Conservation (phyloP, 2,797 vertebrate species). For the Poeciliopsis presidionis region DNA sequence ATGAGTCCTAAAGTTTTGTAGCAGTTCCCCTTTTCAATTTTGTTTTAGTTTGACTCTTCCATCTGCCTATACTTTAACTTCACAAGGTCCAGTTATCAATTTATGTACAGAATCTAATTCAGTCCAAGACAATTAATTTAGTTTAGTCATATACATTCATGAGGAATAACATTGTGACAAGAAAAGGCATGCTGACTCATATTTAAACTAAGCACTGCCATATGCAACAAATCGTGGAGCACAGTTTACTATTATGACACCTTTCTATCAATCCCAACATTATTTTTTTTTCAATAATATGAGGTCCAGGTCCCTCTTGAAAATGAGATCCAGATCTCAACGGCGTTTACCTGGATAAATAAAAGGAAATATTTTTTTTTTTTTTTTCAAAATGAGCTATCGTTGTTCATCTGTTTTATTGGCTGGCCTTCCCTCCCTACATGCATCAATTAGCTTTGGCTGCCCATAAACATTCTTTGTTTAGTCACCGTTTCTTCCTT, state of each 20-base stretch:
- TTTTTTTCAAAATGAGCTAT: not conserved
- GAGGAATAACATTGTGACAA: not conserved
- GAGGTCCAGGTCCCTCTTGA: no score
- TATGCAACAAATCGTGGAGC: not conserved
- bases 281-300: not conserved
- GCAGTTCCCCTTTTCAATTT: not conserved
- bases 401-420: not conserved
- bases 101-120: not conserved
- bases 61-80: not conserved
- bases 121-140: not conserved
- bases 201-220: not conserved
- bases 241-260: not conserved
- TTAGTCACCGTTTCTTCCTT: not conserved
- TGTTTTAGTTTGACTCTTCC: not conserved
- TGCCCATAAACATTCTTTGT: not conserved
- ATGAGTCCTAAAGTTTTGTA: not conserved
- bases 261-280: not conserved
- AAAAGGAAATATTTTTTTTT: no score
- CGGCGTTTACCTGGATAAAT: no score
- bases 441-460: not conserved
- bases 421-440: not conserved
- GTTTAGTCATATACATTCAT: not conserved
- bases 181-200: not conserved
- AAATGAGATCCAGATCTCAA: no score
- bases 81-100: not conserved